Percentiles rank a stretch among this genome's conserved stretches.
phyloP scores from a whole-genome alignment of 2,113 vertebrate species.

The Tyto alba region DNA sequence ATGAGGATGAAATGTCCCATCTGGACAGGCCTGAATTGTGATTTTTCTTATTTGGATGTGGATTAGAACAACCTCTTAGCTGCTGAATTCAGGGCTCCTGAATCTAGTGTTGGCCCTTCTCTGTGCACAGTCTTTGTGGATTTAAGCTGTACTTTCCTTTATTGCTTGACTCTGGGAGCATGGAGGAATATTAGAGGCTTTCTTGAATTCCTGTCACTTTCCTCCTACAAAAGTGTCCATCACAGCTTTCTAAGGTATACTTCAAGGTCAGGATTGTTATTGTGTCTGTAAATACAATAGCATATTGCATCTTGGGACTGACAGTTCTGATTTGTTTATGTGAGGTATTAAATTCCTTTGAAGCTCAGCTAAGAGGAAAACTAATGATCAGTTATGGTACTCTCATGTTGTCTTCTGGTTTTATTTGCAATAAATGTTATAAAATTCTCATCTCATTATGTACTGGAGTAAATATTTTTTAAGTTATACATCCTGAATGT shows the following conservation, averaged over 20 bases:
- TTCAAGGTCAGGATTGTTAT: background rate
- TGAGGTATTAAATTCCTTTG: background rate
- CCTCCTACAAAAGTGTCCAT: background rate
- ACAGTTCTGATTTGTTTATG: background rate
- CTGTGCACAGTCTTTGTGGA: background rate
- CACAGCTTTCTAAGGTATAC: background rate
- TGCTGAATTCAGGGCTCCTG: background rate
- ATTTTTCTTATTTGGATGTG: accelerated
- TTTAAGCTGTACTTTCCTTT: background rate
- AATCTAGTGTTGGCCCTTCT: background rate
- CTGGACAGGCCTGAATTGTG: background rate
- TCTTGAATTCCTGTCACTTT: background rate
- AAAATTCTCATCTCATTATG: background rate
- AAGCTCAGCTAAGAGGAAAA: background rate
- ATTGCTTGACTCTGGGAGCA: background rate
- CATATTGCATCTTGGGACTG: background rate
- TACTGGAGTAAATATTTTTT: background rate
- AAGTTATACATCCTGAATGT: background rate
- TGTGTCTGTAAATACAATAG: background rate
- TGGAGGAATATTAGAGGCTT: background rate
- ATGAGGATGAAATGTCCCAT: background rate
- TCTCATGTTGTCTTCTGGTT: background rate
- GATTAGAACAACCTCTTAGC: background rate
- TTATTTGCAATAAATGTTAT: background rate
- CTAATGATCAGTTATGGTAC: background rate